Evolutionary conservation across 2,888 invertebrate genomes (phyloP), one percentile per base, ranked within the genome.

Genomic region (Priocnemis perturbator): DNA sequence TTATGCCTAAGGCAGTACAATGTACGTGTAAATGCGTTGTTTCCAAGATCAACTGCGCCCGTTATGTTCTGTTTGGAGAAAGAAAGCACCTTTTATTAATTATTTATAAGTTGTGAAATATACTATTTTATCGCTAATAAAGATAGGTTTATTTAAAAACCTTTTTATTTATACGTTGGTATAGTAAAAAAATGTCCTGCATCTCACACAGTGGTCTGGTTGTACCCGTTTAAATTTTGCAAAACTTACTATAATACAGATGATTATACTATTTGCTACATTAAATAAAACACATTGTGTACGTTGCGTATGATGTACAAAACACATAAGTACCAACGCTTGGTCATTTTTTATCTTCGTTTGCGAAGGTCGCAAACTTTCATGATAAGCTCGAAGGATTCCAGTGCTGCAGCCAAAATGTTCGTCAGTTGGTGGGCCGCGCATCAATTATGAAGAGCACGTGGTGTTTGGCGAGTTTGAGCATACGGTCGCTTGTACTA

Each of bases 401-500:
- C 94, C 94, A 86, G 93, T 93, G 23, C 91, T n/a, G n/a, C n/a
- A n/a, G 90, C 53, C 94, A 92, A 17, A 96, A 89, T 0, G 93
- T 2, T 50, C 71, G 30, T 64, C 68, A 81, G 60, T 82, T 77
- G n/a, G 77, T 55, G 67, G 82, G 60, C 57, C 82, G 84, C 47
- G 84, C 64, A 30, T 88, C 87, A 2, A 87, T 77, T 55, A 88
- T 71, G n/a, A 86, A 79, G 11, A 85, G 79, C 23, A 87, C 87
- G 45, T 88, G 85, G 64, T 83, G 85, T 53, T 88, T 89, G n/a
- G 89, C 89, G n/a, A 89, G 74, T 91, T 93, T 92, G 65, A 95
- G 90, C 93, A 96, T 93, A 0, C 93, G 93, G 80, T 95, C 95
- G 30, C 94, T 94, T 0, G 95, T 94, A 73, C 94, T 93, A 0